Conservation (phyloP, 1,140 invertebrate species). For the Tetraneura akinire region DNA sequence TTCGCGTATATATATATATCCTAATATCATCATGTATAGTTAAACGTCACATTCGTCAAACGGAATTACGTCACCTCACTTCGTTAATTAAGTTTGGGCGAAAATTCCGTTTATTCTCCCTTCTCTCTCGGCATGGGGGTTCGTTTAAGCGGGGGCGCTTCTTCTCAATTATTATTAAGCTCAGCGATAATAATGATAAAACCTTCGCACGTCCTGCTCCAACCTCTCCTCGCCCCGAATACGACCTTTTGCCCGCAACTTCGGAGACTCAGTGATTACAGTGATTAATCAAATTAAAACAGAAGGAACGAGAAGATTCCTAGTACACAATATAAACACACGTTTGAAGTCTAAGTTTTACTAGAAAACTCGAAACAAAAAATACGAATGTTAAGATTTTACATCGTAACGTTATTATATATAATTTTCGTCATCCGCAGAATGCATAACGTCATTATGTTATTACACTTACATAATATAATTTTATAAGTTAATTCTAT, state of each 20-base stretch:
- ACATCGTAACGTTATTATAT: too few species aligned
- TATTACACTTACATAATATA: too few species aligned
- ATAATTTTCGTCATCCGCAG: too few species aligned
- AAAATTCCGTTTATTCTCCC: constrained; percentile 19
- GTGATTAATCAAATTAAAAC: constrained; percentile 12
- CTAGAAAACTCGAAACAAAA: too few species aligned
- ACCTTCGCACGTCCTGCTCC: background rate
- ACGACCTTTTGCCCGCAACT: background rate
- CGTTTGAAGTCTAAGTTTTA: too few species aligned
- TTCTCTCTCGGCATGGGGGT: background rate
- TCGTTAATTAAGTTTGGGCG: constrained; percentile 29
- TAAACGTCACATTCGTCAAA: constrained; percentile 15
- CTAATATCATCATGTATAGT: too few species aligned
- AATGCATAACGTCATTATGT: too few species aligned
- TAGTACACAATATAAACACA: too few species aligned
- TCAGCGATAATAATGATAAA: constrained; percentile 24
- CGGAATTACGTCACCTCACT: background rate
- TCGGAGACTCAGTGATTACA: background rate
- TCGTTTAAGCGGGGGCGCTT: background rate
- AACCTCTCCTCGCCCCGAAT: background rate
- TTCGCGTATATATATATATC: too few species aligned
- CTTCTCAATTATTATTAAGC: constrained; percentile 39
- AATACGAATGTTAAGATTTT: too few species aligned
- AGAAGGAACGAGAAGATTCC: background rate
- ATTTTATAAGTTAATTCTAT: too few species aligned